A percentile compares a stretch with the other conserved stretches of the same genome.
Conservation (phyloP, 1,140 invertebrate species). For the Drosophila melanogaster region Release_6_plus_ISO1_MT NT_033777.3:18939501-18940000, state of each 20-base stretch:
- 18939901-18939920: conserved; percentile 60
- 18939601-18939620: conserved; percentile 4
- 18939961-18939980: conserved; percentile 68
- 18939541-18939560: conserved; percentile 67
- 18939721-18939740: no score
- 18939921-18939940: conserved; percentile 73
- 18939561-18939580: conserved; percentile 61
- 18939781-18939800: not conserved
- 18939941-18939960: conserved; percentile 82
- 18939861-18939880: conserved; percentile 12
- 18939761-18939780: no score
- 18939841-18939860: not conserved
- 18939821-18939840: not conserved
- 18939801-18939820: not conserved
- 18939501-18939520: conserved; percentile 17
- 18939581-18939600: conserved; percentile 24
- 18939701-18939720: no score
- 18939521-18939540: conserved; percentile 73
- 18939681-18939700: no score
- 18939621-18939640: no score
- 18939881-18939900: conserved; percentile 13
- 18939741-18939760: no score
- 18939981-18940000: conserved; percentile 80
- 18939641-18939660: no score
- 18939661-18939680: no score